A percentile compares a stretch with the other conserved stretches of the same genome.
phyloP scores from a whole-genome alignment of 2,797 vertebrate species.

The Diceros bicornis region DNA sequence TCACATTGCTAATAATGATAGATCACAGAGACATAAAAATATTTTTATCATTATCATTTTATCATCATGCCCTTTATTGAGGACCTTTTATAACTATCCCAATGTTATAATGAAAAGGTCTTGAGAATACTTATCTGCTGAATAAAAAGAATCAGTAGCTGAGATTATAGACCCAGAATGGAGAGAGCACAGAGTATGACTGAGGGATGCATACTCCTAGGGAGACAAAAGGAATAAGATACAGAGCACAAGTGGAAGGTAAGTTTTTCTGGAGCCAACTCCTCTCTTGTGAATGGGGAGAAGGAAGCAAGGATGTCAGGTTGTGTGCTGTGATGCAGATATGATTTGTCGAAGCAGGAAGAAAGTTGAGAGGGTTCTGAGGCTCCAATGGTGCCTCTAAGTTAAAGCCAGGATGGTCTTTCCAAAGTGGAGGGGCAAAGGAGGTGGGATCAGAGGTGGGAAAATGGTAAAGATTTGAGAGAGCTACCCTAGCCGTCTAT shows the following conservation, averaged over 20 bases:
- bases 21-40: not conserved
- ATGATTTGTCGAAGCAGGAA: not conserved
- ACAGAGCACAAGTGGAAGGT: fast-evolving
- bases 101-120: not conserved
- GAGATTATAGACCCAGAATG: too few relatives aligned
- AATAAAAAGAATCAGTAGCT: not conserved
- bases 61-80: not conserved
- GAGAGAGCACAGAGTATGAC: too few relatives aligned
- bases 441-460: not conserved
- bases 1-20: not conserved
- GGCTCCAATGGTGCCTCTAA: fast-evolving
- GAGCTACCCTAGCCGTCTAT: not conserved
- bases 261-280: not conserved
- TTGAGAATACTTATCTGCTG: not conserved
- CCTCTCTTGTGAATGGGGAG: not conserved
- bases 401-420: not conserved
- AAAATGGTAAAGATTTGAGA: not conserved
- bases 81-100: not conserved
- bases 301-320: not conserved
- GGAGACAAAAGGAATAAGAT: not conserved
- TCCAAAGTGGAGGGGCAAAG: not conserved
- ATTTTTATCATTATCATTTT: not conserved
- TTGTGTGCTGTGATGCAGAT: fast-evolving
- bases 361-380: not conserved
- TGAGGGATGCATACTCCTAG: not conserved